Evolutionary conservation across 2,113 vertebrate species (phyloP), one percentile per base, ranked within the genome.

Genomic region (Oreotrochilus melanogaster): DNA sequence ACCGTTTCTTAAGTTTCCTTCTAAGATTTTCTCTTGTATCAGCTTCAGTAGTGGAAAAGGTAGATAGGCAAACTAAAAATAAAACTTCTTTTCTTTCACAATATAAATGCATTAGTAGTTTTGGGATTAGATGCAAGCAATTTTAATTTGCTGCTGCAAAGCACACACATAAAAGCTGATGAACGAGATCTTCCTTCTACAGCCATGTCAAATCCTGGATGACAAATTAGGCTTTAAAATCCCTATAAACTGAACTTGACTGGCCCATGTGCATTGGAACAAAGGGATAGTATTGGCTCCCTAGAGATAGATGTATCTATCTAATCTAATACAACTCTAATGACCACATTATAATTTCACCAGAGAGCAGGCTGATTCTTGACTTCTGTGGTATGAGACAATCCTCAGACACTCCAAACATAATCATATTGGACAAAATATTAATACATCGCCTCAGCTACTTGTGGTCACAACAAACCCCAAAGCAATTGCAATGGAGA

Each of bases 221-320:
- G 53, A 96, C 88, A 95, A 96, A 90, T 35, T 45, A 78, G 64
- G 82, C 82, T 94, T 94, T 92, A 95, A 96, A 96, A 94, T 57
- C 69, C 72, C 61, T 81, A 33, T 92, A 94, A 96, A 94, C 62
- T 86, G 69, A 88, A 90, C 82, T 61, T 90, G 75, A 92, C 85
- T 93, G 48, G 86, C 53, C 82, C 85, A 71, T 60, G 85, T 90
- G 82, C 78, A 71, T 25, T 78, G 88, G 83, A 95, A 92, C 72
- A 86, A 88, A 87, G 75, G 80, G 56, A 66, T 28, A 25, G 2
- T 24, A 86, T 56, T 39, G 76, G 54, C 65, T 89, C 73, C 93
- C 91, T 42, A 19, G 86, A 95, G 89, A 91, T 2, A 78, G 56
- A 96, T 6, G 92, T 48, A 90, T 88, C 71, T 74, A 90, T 70